phyloP scores from a whole-genome alignment of 2,888 invertebrate species.

The Scotopteryx bipunctaria region DNA sequence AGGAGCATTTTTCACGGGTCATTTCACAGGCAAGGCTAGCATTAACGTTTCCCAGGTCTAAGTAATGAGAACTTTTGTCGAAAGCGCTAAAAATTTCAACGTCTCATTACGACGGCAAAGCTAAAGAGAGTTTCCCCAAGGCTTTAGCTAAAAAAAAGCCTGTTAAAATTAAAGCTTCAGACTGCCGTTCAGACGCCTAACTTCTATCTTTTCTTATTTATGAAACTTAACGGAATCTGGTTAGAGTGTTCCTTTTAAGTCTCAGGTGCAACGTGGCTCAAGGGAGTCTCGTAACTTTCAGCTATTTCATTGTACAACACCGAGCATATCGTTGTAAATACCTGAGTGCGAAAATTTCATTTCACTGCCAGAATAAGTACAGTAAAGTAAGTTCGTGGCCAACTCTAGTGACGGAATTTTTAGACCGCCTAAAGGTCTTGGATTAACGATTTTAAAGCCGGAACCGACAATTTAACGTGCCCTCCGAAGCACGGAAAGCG shows the following conservation, averaged over 20 bases:
- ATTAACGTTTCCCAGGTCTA: conserved; percentile 17
- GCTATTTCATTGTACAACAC: conserved; percentile 37
- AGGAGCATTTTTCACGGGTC: conserved; percentile 9
- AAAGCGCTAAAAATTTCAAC: conserved; percentile 27
- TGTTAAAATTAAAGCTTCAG: conserved; percentile 19
- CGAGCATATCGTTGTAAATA: background rate
- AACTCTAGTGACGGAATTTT: too few relatives aligned
- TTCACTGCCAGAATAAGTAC: background rate
- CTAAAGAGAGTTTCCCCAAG: conserved; percentile 18
- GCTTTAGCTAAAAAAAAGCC: conserved; percentile 23
- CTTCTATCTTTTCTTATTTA: conserved; percentile 46
- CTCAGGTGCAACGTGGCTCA: conserved; percentile 46
- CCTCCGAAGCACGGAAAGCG: too few relatives aligned
- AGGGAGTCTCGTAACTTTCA: conserved; percentile 43
- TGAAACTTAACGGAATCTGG: conserved; percentile 37
- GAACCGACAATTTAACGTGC: too few relatives aligned
- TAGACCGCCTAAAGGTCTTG: too few relatives aligned
- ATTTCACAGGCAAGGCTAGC: conserved; percentile 11
- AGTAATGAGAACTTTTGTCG: conserved; percentile 1
- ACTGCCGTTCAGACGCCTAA: conserved; percentile 29
- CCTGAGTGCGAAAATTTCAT: background rate
- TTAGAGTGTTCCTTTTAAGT: conserved; percentile 49
- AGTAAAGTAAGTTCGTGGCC: too few relatives aligned
- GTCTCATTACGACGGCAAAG: conserved; percentile 23
- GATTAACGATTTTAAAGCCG: too few relatives aligned